Base-by-base conservation (phyloP, 1,140 invertebrate species). In the Galendromus occidentalis region DNA sequence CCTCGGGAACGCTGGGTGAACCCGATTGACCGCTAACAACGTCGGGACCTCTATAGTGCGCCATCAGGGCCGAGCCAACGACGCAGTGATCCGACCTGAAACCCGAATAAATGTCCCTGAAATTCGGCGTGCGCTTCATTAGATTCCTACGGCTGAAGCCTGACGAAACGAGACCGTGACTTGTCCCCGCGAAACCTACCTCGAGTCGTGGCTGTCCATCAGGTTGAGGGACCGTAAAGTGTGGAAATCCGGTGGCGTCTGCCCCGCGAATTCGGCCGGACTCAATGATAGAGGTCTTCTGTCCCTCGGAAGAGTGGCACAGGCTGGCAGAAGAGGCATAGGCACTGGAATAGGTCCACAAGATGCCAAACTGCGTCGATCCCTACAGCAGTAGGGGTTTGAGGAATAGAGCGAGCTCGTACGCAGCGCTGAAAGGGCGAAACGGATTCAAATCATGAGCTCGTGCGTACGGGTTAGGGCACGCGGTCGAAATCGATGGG, bases 281-380 rank as follows among this genome's bases (percentile, higher is more conserved):
- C 51, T 59, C 22, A 59, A 22, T 4, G 51, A 59, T 9, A 59
- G 22, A 17, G 51, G 51, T 25, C 51, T 59, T 22, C 51, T 1
- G 9, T 59, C 51, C 17, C 51, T 25, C 25, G 51, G 51, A 25
- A 59, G 33, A 4, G 51, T 59, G n/a, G 51, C 51, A 22, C 51
- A 59, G 14, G 51, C 51, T 18, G 51, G 51, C 51, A 59, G 25
- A 4, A 59, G 51, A 29, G 51, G 51, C 51, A 59, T 59, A 17
- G 51, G 51, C 25, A 59, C 51, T 17, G 51, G 51, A 9, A 59
- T 59, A 25, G 51, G 51, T 29, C 51, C 51, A 33, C 51, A 59
- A 25, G 51, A 59, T 33, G 51, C 51, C 51, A 59, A 33, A 33
- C 51, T 59, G 51, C 51, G 51, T 25, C 51, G 51, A 33, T 59